phyloP scores from a whole-genome alignment of 2,888 invertebrate species.

The Pseudococcus jackbeardsleyi region DNA sequence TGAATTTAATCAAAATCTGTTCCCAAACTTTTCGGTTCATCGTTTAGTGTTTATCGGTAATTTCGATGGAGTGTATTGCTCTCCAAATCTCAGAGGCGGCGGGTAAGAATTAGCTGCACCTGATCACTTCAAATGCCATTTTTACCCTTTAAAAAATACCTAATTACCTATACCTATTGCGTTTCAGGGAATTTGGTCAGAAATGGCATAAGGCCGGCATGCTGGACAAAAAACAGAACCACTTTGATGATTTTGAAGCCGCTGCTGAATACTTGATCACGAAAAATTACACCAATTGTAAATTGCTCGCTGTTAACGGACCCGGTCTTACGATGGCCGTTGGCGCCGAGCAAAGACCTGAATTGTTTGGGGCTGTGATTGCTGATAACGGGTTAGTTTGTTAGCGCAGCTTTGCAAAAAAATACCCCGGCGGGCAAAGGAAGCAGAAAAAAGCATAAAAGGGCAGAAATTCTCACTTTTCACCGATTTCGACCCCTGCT shows the following conservation, averaged over 20 bases:
- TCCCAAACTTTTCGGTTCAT: conserved; percentile 90
- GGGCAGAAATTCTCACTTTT: too few relatives aligned
- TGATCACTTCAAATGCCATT: not conserved
- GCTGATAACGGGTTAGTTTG: not conserved
- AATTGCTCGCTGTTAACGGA: conserved; percentile 88
- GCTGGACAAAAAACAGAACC: conserved; percentile 93
- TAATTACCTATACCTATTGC: too few relatives aligned
- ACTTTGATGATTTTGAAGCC: conserved; percentile 95
- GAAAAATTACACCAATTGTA: conserved; percentile 81
- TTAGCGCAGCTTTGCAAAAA: not conserved
- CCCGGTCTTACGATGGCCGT: too few relatives aligned
- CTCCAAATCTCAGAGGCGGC: conserved; percentile 96
- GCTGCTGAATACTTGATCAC: conserved; percentile 90
- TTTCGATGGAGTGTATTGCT: conserved; percentile 88
- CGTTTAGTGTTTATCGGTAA: conserved; percentile 90
- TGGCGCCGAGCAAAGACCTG: conserved; percentile 72
- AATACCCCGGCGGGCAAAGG: too few relatives aligned
- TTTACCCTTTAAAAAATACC: not conserved
- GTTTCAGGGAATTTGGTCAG: conserved; percentile 93
- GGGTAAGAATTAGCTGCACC: conserved; percentile 76
- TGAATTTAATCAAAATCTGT: conserved; percentile 93
- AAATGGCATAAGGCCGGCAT: conserved; percentile 96
- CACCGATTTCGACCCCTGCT: too few relatives aligned
- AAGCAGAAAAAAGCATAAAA: too few relatives aligned
- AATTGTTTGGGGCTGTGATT: not conserved